Evolutionary conservation across 2,113 vertebrate species (phyloP), one percentile per base, ranked within the genome.

Genomic region (Odocoileus virginianus): DNA sequence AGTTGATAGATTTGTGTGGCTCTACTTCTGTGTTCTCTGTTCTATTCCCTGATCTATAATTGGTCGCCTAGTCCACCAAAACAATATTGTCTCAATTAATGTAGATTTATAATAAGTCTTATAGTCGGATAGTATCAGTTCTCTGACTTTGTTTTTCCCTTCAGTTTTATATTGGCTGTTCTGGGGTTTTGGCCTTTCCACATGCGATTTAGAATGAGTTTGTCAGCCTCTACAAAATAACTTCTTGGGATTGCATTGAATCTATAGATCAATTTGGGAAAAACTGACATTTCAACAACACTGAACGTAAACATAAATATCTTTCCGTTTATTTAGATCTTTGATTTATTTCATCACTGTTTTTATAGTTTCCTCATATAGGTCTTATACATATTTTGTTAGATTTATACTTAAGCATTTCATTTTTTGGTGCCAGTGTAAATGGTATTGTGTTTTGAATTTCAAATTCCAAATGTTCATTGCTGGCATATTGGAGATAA

Each of bases 181-280:
- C 23, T 47, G 27, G 23, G 47, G 52, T 55, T 93, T 89, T 71
- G 88, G 30, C n/a, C 14, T 96, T 67, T 86, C 61, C 79, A 47
- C 43, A 92, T 71, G 87, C 45, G 43, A 45, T 96, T 97, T 28
- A 89, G 57, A 94, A 91, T 96, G 16, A 82, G 27, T 87, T 82
- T 92, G 36, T 95, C 4, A 5, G 17, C 67, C 82, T 90, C 43
- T 45, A 30, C 33, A 50, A 87, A 96, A 84, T 61, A 89, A 40
- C 23, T 76, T 58, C 36, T 17, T 88, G 27, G 6, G 15, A 76
- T 67, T 40, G 14, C 14, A 50, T 12, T 85, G 52, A 89, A 61
- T 60, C 61, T 83, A 0, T 52, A 84, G 71, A 76, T 94, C 40
- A 92, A 87, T 0, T 64, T 86, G 19, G 16, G 54, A 91, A 57